Evolutionary conservation across 2,888 invertebrate genomes (phyloP).

Genomic region (Cryptocephalus moraei): DNA sequence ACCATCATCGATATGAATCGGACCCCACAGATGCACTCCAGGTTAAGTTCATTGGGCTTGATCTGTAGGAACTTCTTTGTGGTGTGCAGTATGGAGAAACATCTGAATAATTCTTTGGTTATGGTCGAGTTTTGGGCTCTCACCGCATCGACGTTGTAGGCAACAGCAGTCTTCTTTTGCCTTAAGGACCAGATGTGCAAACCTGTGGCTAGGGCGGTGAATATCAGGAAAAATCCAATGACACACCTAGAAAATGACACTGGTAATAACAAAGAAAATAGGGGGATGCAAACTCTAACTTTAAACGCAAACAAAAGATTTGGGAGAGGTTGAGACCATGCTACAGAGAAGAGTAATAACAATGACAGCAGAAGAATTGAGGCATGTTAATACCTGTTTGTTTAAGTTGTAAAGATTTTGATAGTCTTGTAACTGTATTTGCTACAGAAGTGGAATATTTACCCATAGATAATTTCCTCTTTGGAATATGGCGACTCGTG

Average conservation of each 20-base stretch:
- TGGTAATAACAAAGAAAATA: background rate
- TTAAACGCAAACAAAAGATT: too few relatives aligned
- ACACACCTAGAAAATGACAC: conserved; percentile 18
- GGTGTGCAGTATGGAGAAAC: conserved; percentile 52
- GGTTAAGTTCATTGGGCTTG: conserved; percentile 47
- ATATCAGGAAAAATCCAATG: conserved; percentile 21
- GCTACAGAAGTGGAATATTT: conserved; percentile 15
- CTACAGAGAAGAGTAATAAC: too few relatives aligned
- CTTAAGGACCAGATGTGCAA: conserved; percentile 21
- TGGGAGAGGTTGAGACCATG: too few relatives aligned
- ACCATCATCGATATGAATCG: conserved; percentile 58
- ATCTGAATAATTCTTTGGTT: conserved; percentile 28
- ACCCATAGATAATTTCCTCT: conserved; percentile 37
- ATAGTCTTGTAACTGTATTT: too few relatives aligned
- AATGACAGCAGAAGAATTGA: too few relatives aligned
- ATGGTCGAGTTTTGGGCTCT: conserved; percentile 9
- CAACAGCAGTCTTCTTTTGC: conserved; percentile 14
- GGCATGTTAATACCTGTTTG: too few relatives aligned
- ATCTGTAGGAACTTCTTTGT: conserved; percentile 48
- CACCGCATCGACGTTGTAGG: conserved; percentile 18
- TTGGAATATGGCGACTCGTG: conserved; percentile 28
- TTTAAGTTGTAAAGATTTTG: too few relatives aligned
- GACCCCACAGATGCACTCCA: conserved; percentile 48
- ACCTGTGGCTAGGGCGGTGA: conserved; percentile 24
- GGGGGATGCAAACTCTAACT: too few relatives aligned